Evolutionary conservation across 30 jellyfish, hydroid and myxozoan genomes (phyloP), one percentile per base, ranked within the genome.

Genomic region (Aurelia aurita): DNA sequence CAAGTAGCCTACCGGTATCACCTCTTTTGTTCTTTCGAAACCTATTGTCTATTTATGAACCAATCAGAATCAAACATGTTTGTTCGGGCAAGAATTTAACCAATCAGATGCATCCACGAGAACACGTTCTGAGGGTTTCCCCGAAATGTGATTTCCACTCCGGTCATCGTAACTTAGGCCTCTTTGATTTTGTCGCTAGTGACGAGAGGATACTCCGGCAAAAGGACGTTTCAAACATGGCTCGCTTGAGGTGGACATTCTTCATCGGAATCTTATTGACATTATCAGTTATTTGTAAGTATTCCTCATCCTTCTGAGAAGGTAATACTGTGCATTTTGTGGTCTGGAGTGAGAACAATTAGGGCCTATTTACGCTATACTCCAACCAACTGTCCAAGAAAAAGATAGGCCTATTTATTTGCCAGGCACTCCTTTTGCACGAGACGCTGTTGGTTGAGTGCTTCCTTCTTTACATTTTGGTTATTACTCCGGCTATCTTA

Each of bases 101-200:
- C 91, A 82, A 82, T 82, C 77, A 82, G 58, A 19, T 70, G 84
- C 35, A 55, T 82, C 91, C 91, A 82, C 91, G 91, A 82, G 91
- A n/a, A 26, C 32, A 73, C 67, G 61, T 19, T 61, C 61, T 49
- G 66, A 64, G 82, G 90, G 72, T 80, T 55, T 80, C 90, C 74
- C 75, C 82, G 82, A 80, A 80, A 67, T 77, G 82, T 64, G 90
- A 80, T n/a, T 46, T 49, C 29, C 43, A 28, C 11, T 19, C 26
- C 9, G 4, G 12, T 3, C 29, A n/a, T 15, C 29, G 31, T 19
- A 13, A 34, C 32, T 69, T 15, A 78, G 72, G 70, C 89, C 79
- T 78, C 47, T 64, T 32, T n/a, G 46, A 14, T 39, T 60, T 47
- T 22, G 39, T 14, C 15, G 66, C 2, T 22, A 12, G 43, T 74